Evolutionary conservation across 2,797 vertebrate genomes (phyloP).

Genomic region (Sorex maritimensis): DNA sequence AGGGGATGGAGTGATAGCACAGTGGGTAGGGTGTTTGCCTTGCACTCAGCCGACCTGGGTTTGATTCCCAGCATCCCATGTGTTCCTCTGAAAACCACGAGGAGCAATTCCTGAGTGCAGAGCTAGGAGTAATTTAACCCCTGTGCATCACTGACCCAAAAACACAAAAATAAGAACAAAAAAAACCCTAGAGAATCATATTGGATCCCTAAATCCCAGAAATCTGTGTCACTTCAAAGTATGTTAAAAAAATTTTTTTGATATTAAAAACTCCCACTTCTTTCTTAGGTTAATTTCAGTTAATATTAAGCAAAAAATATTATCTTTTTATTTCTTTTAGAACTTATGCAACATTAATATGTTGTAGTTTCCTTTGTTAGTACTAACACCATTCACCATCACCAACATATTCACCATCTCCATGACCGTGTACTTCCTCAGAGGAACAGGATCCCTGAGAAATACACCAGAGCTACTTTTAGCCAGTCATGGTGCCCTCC

Average conservation of each 20-base stretch:
- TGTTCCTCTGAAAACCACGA: no score
- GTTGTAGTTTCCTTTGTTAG: not conserved
- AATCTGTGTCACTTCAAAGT: not conserved
- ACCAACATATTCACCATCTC: not conserved
- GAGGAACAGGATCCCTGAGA: not conserved
- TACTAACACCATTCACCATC: not conserved
- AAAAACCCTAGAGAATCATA: not conserved
- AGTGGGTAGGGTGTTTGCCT: no score
- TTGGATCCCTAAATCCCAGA: not conserved
- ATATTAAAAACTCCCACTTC: not conserved
- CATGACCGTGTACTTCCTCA: slow-evolving; percentile 1
- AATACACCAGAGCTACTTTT: not conserved
- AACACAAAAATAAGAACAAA: no score
- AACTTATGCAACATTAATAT: not conserved
- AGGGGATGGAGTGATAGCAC: no score
- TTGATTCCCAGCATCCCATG: no score
- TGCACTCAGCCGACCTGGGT: no score
- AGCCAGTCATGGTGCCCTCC: not conserved
- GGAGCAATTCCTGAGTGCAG: no score
- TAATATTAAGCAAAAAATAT: not conserved
- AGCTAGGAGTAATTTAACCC: no score
- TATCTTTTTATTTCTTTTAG: slow-evolving; percentile 57
- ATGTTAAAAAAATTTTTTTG: slow-evolving; percentile 22
- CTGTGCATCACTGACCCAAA: no score
- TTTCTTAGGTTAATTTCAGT: not conserved